Percentiles rank a stretch among this genome's conserved stretches.
phyloP scores from a whole-genome alignment of 1,140 invertebrate genomes.

The Aethina tumida region DNA sequence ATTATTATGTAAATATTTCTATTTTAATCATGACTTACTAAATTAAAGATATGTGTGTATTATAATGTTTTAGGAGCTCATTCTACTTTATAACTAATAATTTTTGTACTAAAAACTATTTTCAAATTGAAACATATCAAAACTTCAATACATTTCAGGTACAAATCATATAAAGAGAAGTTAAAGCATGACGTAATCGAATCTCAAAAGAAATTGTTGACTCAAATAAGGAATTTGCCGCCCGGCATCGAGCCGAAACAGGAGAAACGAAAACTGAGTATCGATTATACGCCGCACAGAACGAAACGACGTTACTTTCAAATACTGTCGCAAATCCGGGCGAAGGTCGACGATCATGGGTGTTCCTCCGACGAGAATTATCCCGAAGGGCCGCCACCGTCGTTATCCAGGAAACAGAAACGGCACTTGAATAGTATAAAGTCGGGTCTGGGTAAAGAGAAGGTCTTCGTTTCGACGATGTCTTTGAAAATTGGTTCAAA shows the following conservation, averaged over 20 bases:
- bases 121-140: too few relatives aligned
- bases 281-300: conserved; percentile 35
- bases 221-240: conserved; percentile 44
- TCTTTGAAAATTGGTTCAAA: conserved; percentile 34
- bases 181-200: conserved; percentile 50
- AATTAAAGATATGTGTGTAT: too few relatives aligned
- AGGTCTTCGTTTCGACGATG: conserved; percentile 39
- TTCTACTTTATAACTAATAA: too few relatives aligned
- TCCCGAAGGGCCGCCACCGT: conserved; percentile 48
- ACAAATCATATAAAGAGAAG: conserved; percentile 43
- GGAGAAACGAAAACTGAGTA: conserved; percentile 33
- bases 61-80: too few relatives aligned
- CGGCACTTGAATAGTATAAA: conserved; percentile 35
- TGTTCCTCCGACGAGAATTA: conserved; percentile 63
- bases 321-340: conserved; percentile 40
- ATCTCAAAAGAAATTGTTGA: conserved; percentile 55
- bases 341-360: conserved; percentile 48
- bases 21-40: too few relatives aligned
- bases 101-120: too few relatives aligned
- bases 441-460: conserved; percentile 39
- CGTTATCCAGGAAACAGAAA: conserved; percentile 42
- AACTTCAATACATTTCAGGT: too few relatives aligned
- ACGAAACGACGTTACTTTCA: conserved; percentile 43
- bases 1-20: too few relatives aligned
- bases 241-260: conserved; percentile 40